A percentile compares a stretch with the other conserved stretches of the same genome.
phyloP scores from a whole-genome alignment of 1,140 invertebrate species.

The Venturia canescens region DNA sequence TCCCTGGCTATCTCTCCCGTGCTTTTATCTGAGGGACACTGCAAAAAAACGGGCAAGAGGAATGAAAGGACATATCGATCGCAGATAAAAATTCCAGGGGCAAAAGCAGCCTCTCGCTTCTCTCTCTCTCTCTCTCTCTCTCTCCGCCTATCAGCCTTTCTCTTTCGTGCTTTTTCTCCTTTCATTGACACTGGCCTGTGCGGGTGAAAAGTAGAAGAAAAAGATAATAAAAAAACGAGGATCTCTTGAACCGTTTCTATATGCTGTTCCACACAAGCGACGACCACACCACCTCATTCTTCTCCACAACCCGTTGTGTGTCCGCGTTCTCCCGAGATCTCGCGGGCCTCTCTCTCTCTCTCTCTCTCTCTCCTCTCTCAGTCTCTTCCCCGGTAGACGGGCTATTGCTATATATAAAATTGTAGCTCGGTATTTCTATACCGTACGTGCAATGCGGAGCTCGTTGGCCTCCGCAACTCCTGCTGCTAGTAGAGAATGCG shows the following conservation, averaged over 20 bases:
- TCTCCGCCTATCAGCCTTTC: not conserved
- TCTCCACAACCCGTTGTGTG: slow-evolving; percentile 41
- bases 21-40: not conserved
- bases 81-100: slow-evolving; percentile 42
- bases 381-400: not conserved
- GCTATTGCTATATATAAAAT: not conserved
- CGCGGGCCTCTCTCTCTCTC: not conserved
- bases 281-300: slow-evolving; percentile 36
- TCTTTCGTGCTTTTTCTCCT: not conserved
- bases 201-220: not conserved
- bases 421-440: not conserved
- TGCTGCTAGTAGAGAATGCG: slow-evolving; percentile 36
- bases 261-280: slow-evolving; percentile 17
- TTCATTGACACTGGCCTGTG: slow-evolving; percentile 24
- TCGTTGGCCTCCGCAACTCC: slow-evolving; percentile 29
- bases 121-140: slow-evolving; percentile 1
- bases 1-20: not conserved
- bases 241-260: slow-evolving; percentile 18
- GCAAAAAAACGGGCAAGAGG: not conserved
- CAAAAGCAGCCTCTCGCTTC: not conserved
- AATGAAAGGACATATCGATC: slow-evolving; percentile 42
- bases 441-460: slow-evolving; percentile 2
- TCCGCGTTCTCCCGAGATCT: slow-evolving; percentile 43
- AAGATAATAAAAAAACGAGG: not conserved
- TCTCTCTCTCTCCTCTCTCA: not conserved